Evolutionary conservation across 37 sponge, comb jelly and placozoan species (phyloP).

Genomic region (Haliclona indistincta): DNA sequence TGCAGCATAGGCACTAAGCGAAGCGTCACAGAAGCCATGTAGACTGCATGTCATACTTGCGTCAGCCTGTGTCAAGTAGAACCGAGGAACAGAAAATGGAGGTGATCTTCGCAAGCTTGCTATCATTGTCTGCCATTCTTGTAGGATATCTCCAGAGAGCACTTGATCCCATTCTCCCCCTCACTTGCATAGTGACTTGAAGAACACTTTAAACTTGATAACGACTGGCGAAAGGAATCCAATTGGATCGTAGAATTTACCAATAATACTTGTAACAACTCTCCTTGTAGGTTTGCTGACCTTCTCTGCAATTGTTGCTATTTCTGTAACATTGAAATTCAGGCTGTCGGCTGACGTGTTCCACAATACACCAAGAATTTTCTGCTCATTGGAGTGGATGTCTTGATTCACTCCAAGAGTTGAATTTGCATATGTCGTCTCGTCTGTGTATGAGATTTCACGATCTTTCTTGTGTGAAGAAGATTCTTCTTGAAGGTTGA

Average conservation of each 20-base stretch:
- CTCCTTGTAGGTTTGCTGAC: constrained; percentile 19
- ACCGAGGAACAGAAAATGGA: not conserved
- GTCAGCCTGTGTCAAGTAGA: constrained; percentile 9
- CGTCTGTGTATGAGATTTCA: too few relatives aligned
- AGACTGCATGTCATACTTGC: not conserved
- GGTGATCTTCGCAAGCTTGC: not conserved
- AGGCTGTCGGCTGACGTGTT: constrained; percentile 8
- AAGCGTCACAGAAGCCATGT: constrained; percentile 23
- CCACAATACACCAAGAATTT: constrained; percentile 32
- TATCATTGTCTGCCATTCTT: constrained; percentile 1
- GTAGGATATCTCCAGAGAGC: constrained; percentile 4
- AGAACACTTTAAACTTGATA: constrained; percentile 18
- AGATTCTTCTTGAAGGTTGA: too few relatives aligned
- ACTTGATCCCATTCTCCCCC: constrained; percentile 10
- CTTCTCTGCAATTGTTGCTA: not conserved
- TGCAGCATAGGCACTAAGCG: constrained; percentile 6
- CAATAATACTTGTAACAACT: not conserved
- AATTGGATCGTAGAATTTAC: constrained; percentile 26
- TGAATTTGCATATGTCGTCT: constrained; percentile 2
- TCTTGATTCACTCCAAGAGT: constrained; percentile 5
- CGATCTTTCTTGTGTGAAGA: too few relatives aligned
- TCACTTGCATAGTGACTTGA: not conserved
- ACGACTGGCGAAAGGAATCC: constrained; percentile 27
- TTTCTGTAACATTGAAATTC: constrained; percentile 3
- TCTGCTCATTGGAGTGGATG: not conserved